A percentile compares a stretch with the other conserved stretches of the same genome.
Conservation (phyloP, 2,113 vertebrate species). For the Mesitornis unicolor region DNA sequence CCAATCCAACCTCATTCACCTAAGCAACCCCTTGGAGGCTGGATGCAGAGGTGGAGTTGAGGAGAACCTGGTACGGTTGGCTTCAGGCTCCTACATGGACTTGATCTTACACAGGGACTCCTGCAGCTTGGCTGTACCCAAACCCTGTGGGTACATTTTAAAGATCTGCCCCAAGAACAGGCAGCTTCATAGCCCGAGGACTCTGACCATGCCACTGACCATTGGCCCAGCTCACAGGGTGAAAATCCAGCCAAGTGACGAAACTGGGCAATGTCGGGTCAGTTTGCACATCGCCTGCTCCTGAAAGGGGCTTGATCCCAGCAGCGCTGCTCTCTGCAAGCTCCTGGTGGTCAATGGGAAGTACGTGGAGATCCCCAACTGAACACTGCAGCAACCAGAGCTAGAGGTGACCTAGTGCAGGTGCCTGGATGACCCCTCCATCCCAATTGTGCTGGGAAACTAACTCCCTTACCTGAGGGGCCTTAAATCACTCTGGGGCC, state of each 20-base stretch:
- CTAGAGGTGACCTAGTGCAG: neutral
- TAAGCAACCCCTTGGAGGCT: neutral
- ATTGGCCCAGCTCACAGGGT: neutral
- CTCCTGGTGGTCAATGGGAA: neutral
- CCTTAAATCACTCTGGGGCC: neutral
- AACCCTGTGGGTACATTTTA: neutral
- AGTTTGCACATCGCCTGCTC: neutral
- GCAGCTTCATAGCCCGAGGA: neutral
- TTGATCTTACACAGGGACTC: neutral
- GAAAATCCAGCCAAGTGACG: neutral
- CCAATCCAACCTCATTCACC: neutral
- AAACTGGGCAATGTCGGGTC: accelerated
- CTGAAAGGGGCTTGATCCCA: neutral
- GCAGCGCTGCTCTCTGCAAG: neutral
- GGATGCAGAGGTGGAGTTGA: neutral
- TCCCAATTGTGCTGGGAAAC: neutral
- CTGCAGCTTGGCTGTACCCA: neutral
- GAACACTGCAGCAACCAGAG: neutral
- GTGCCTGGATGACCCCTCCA: accelerated
- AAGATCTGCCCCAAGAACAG: accelerated
- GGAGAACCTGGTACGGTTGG: neutral
- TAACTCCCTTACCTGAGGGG: neutral
- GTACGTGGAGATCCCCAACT: neutral
- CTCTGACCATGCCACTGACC: neutral
- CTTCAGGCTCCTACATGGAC: neutral